A percentile compares a stretch with the other conserved stretches of the same genome.
These are phyloP conservation scores for Syndactyla subalaris DNA, from an alignment of 2,797 vertebrate genomes.

Conservation along the genomic window DNA sequence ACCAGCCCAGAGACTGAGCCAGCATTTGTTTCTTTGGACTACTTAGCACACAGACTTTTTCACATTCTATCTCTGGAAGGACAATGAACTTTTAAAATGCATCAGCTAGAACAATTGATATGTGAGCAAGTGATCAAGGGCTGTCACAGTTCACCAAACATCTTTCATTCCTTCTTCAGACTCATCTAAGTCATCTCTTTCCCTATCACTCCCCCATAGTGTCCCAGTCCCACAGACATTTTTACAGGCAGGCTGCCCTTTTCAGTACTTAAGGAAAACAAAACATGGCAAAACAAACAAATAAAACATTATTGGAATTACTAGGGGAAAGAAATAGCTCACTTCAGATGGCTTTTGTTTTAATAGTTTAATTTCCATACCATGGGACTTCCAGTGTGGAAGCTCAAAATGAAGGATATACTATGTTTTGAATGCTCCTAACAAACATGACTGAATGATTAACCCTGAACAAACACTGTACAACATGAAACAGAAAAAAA, in stretches of 20 bases:
- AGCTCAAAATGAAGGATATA: not conserved
- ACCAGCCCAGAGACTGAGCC: not conserved
- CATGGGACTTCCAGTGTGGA: not conserved
- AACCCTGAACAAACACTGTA: not conserved
- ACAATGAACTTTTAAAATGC: not conserved
- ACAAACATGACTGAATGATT: not conserved
- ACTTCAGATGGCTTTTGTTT: not conserved
- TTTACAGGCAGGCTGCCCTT: not conserved
- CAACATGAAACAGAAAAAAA: not conserved
- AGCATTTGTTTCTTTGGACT: not conserved
- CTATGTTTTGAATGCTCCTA: not conserved
- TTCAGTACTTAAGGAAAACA: not conserved
- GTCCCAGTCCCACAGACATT: not conserved
- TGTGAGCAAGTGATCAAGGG: not conserved
- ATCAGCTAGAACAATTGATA: not conserved
- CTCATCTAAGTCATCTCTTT: not conserved
- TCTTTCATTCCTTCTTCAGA: not conserved
- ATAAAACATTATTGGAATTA: not conserved
- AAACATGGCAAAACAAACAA: not conserved
- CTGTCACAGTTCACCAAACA: constrained; percentile 6
- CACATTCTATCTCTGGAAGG: not conserved
- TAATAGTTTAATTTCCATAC: not conserved
- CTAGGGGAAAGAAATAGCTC: accelerated
- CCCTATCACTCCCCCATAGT: not conserved
- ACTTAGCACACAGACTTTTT: not conserved